These are phyloP conservation scores for Myanophis thanlyinensis DNA, from an alignment of 2,113 vertebrate species.

Conservation along the genomic window DNA sequence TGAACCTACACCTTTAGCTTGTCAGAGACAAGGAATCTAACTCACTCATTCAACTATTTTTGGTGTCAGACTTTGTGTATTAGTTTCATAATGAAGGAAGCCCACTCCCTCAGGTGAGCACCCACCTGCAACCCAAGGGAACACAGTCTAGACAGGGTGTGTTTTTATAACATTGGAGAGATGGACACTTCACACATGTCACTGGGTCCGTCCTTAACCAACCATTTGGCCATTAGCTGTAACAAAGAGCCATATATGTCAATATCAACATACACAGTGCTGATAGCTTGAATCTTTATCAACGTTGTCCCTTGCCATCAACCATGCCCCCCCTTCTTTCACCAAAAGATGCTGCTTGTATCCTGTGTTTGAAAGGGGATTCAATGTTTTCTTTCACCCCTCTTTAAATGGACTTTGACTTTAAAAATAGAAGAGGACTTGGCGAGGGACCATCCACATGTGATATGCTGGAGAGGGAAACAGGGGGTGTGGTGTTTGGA, in stretches of 20 bases:
- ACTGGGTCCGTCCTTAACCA: background rate
- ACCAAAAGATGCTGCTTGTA: background rate
- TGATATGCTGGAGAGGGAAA: background rate
- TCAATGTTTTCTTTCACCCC: background rate
- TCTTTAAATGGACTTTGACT: background rate
- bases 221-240: background rate
- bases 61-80: background rate
- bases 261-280: background rate
- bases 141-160: background rate
- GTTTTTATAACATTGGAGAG: background rate
- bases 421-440: constrained; percentile 29
- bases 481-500: background rate
- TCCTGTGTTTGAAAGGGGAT: background rate
- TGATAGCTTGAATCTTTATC: background rate
- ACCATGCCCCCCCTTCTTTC: background rate
- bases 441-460: background rate
- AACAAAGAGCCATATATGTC: background rate
- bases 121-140: background rate
- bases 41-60: background rate
- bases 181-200: background rate
- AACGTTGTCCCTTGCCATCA: background rate
- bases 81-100: background rate
- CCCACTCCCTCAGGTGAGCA: background rate
- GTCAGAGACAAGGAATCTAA: background rate
- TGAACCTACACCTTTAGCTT: background rate